Conservation (phyloP, 2,888 invertebrate genomes). For the Pocota personata region DNA sequence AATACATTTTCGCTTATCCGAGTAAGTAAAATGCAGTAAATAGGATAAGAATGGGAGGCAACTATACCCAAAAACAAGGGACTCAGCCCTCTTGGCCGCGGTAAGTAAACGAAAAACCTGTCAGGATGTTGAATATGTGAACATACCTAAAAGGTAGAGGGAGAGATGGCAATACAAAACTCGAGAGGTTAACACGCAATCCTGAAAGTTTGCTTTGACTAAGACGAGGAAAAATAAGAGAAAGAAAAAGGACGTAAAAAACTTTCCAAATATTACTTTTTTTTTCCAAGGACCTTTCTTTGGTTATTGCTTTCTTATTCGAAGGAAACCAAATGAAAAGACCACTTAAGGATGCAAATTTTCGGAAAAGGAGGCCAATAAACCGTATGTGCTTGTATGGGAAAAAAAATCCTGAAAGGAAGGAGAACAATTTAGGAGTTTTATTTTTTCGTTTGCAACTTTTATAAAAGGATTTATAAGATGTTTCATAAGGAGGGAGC, state of each 20-base stretch:
- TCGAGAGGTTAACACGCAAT: constrained; percentile 71
- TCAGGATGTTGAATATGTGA: constrained; percentile 59
- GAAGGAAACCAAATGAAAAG: constrained; percentile 60
- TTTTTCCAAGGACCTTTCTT: constrained; percentile 14
- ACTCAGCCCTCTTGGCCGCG: background rate
- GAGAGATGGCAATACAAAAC: constrained; percentile 52
- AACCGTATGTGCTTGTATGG: constrained; percentile 64
- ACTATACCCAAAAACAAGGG: constrained; percentile 35
- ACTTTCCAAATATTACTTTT: constrained; percentile 63
- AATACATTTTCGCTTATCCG: constrained; percentile 74
- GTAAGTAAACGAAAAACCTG: constrained; percentile 55
- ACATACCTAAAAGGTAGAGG: background rate
- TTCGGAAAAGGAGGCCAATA: constrained; percentile 66
- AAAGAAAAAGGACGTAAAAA: constrained; percentile 14
- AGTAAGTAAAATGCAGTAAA: constrained; percentile 57
- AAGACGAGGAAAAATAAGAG: background rate
- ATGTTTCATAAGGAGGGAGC: background rate
- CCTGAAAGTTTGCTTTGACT: constrained; percentile 48
- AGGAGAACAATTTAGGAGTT: constrained; percentile 16
- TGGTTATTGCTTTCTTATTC: constrained; percentile 57
- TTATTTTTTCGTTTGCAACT: constrained; percentile 25
- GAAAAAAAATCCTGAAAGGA: constrained; percentile 12
- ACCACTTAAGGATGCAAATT: constrained; percentile 73
- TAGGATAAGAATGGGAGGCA: background rate
- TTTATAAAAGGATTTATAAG: constrained; percentile 54